Evolutionary conservation across 2,113 vertebrate genomes (phyloP), one percentile per base, ranked within the genome.

Genomic region (Budorcas taxicolor): DNA sequence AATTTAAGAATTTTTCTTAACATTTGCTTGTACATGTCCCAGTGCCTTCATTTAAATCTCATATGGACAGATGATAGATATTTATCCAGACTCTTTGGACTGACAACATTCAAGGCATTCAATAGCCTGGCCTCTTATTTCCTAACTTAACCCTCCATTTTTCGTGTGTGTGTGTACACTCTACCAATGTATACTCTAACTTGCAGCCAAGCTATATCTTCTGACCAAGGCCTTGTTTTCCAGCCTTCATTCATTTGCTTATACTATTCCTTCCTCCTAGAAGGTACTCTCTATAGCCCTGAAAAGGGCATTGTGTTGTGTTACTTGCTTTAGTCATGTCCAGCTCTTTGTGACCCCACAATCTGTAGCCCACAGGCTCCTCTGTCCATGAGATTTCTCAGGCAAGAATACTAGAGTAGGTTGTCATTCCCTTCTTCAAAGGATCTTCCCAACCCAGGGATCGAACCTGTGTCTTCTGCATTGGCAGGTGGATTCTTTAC

Each of bases 131-230:
- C 3, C 52, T 71, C 52, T n/a, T 62, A 47, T 47, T 90, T 90
- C 76, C 47, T 76, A 47, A 55, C 31, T 27, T 78, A 27, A 23
- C 9, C 7, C 36, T 84, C 13, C 50, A 3, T 80, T 25, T 29
- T 76, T 3, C 29, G 23, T 76, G 23, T 74, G 4, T 6, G n/a
- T 31, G 1, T 21, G 0, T 31, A 31, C 15, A 13, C 10, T n/a
- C 50, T 53, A 36, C 36, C 6, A 53, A 29, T 1, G 6, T 17
- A 33, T 3, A 57, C 27, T 31, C 25, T 31, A n/a, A 80, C 80
- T 45, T 89, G 60, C 50, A 78, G 19, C 52, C 64, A 55, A 10
- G 11, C 5, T 8, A 12, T 53, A 58, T n/a, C 50, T 60, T 33
- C 7, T 7, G 23, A 36, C 33, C 57, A 62, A 11, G 6, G 2